These are phyloP conservation scores for mouse (Mus musculus) DNA, from an alignment of 2,113 vertebrate species.

Conservation along the genomic window DNA sequence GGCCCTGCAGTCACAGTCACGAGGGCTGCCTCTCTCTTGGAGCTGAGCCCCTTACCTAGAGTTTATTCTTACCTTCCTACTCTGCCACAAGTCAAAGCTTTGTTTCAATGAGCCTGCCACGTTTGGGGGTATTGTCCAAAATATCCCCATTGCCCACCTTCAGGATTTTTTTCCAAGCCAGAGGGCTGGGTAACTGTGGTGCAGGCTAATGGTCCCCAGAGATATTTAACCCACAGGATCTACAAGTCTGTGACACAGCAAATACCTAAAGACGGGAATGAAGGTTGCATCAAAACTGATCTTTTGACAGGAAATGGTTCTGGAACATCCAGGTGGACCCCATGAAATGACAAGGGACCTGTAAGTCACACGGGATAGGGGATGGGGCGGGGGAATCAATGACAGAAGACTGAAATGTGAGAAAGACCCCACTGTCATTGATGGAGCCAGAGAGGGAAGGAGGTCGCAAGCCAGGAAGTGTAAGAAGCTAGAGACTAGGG, in stretches of 20 bases:
- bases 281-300: background rate
- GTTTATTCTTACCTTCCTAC: slow-evolving; percentile 65
- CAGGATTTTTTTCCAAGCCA: background rate
- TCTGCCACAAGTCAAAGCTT: slow-evolving; percentile 75
- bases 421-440: background rate
- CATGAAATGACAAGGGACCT: background rate
- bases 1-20: slow-evolving; percentile 33
- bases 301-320: background rate
- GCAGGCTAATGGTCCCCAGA: background rate
- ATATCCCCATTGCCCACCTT: slow-evolving; percentile 18
- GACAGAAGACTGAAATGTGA: background rate
- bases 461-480: background rate
- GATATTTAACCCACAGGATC: background rate
- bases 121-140: slow-evolving; percentile 50
- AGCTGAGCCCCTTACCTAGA: slow-evolving; percentile 29
- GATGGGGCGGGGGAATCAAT: background rate
- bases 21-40: slow-evolving; percentile 29
- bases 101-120: slow-evolving; percentile 73
- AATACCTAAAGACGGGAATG: background rate
- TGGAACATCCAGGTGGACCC: background rate
- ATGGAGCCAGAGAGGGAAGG: background rate
- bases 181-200: background rate
- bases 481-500: background rate
- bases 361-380: background rate
- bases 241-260: background rate